phyloP scores from a whole-genome alignment of 2,797 vertebrate genomes.

The Vireo griseus region DNA sequence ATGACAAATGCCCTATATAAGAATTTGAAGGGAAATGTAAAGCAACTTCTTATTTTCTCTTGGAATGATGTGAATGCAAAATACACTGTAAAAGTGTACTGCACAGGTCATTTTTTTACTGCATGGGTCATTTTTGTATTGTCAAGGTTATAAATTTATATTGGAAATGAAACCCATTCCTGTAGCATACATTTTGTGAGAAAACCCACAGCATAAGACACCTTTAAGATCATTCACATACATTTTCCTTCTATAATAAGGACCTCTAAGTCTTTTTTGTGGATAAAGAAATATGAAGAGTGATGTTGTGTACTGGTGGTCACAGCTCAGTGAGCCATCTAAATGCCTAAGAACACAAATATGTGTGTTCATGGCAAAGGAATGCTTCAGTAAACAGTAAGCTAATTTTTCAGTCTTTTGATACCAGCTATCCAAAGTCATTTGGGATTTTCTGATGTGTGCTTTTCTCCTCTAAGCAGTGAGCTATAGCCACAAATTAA shows the following conservation, averaged over 20 bases:
- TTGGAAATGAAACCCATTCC: background rate
- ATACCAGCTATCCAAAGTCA: constrained; percentile 21
- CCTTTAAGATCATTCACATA: background rate
- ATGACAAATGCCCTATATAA: background rate
- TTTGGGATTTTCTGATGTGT: constrained; percentile 34
- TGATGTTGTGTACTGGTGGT: background rate
- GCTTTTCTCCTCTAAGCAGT: constrained; percentile 4
- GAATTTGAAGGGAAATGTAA: background rate
- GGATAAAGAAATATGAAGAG: background rate
- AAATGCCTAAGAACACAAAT: constrained; percentile 49
- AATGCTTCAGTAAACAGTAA: constrained; percentile 50
- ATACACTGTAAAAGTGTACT: background rate
- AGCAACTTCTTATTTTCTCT: background rate
- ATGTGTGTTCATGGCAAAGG: constrained; percentile 19
- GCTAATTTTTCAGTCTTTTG: constrained; percentile 46
- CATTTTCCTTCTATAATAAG: constrained; percentile 15
- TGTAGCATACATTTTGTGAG: background rate
- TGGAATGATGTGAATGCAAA: background rate
- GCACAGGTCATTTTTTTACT: background rate
- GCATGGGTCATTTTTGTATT: background rate
- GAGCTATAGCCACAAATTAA: constrained; percentile 17
- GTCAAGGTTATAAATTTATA: background rate
- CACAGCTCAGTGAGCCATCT: constrained; percentile 20
- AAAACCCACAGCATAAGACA: background rate
- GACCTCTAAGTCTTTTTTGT: background rate